Evolutionary conservation across 2,888 invertebrate species (phyloP).

Genomic region (Plebejus anna): DNA sequence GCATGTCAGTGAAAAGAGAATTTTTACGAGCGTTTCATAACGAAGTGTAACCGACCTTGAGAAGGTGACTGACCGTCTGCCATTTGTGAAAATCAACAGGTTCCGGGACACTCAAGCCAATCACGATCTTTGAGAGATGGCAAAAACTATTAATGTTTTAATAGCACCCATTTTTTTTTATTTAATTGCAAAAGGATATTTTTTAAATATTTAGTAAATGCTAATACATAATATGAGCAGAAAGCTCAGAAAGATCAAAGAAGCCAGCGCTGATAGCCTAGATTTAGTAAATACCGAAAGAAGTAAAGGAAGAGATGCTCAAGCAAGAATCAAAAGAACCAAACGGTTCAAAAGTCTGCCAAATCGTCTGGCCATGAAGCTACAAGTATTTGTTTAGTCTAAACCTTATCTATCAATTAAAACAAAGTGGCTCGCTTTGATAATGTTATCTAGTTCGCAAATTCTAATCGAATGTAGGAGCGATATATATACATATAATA

Average conservation of each 20-base stretch:
- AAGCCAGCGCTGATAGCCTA: background rate
- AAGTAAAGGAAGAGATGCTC: background rate
- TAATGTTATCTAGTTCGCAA: background rate
- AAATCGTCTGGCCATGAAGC: slow-evolving; percentile 14
- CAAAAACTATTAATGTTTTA: slow-evolving; percentile 10
- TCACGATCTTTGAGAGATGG: background rate
- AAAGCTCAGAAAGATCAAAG: background rate
- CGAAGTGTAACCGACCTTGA: slow-evolving; percentile 45
- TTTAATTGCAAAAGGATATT: background rate
- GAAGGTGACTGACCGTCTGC: slow-evolving; percentile 50
- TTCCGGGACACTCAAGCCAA: slow-evolving; percentile 13
- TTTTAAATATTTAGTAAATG: too few relatives aligned
- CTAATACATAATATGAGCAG: background rate
- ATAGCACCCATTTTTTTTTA: background rate
- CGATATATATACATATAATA: background rate
- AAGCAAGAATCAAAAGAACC: background rate
- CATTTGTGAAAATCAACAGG: slow-evolving; percentile 10
- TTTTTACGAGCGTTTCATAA: slow-evolving; percentile 7
- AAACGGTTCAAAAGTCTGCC: background rate
- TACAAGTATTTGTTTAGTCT: slow-evolving; percentile 12
- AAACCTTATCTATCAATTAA: slow-evolving; percentile 22
- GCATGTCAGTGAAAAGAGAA: slow-evolving; percentile 5
- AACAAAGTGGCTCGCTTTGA: slow-evolving; percentile 18
- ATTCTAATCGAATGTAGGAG: background rate
- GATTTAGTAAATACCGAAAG: background rate